Base-by-base conservation (phyloP, 2,113 vertebrate species). In the Lycocorax pyrrhopterus region DNA sequence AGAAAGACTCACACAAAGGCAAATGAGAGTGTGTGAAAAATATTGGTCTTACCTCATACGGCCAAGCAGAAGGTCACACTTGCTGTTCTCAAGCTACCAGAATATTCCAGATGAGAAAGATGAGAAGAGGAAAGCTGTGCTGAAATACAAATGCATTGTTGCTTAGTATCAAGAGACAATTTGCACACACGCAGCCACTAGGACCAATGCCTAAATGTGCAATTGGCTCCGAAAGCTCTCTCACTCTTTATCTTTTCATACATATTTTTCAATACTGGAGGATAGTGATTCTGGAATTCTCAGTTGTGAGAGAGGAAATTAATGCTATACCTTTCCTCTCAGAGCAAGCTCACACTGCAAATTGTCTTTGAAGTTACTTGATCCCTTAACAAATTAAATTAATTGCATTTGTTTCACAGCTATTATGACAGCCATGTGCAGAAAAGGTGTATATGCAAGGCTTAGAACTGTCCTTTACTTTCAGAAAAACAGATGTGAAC, bases 341-440 rank as follows among this genome's bases (percentile, higher is more conserved):
- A 81, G 22, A 94, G 52, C n/a, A 91, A 82, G 46, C 55, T 92
- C 75, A 73, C 63, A 41, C 25, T 82, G 51, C 72, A 94, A 96
- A 97, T 96, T 94, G 55, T 92, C 75, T 97, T 96, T 94, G 93
- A 97, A 97, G 94, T 96, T 97, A 94, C 88, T 96, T 95, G 79
- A 90, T 96, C 87, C 69, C 74, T 83, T 94, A 96, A 82, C 62
- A 90, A 97, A 97, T 97, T 97, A 95, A 94, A 89, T 91, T 96
- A 12, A 84, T 81, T 95, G 59, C 69, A 41, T 96, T 97, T 58
- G 10, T 95, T 97, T 97, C 92, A 95, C 43, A 91, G 90, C 84
- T 78, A 76, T 74, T 67, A 67, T 84, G 81, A 89, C 80, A 92
- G 25, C 94, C 75, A 62, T 72, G 59, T 85, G 73, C 66, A 97